Percentiles rank a stretch among this genome's conserved stretches.
These are phyloP conservation scores for Prolemur simus DNA, from an alignment of 2,113 vertebrate species.

Conservation along the genomic window DNA sequence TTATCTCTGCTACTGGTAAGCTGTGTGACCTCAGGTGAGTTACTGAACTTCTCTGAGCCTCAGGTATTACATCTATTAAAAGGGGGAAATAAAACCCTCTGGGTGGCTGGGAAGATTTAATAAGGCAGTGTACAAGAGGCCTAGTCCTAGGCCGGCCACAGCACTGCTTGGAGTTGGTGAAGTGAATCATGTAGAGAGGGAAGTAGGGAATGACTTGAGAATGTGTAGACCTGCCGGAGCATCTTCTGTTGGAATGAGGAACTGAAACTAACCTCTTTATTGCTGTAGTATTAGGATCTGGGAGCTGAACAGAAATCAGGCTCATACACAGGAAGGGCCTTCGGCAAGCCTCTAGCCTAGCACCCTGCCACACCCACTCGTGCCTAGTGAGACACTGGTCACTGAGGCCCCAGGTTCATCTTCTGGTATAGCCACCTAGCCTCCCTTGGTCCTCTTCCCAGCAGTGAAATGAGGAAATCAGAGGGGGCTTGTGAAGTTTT, in stretches of 20 bases:
- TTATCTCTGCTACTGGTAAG: background rate
- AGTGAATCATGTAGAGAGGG: rapidly evolving
- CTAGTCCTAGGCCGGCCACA: background rate
- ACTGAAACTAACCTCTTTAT: background rate
- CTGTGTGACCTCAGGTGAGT: background rate
- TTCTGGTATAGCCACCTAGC: background rate
- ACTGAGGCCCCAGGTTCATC: background rate
- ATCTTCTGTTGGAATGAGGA: background rate
- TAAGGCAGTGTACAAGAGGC: background rate
- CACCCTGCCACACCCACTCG: rapidly evolving
- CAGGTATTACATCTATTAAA: background rate
- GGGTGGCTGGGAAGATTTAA: background rate
- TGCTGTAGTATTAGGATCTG: background rate
- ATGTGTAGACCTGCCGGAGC: background rate
- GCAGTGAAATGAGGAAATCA: background rate
- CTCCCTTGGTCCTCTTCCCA: background rate
- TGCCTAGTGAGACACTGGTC: background rate
- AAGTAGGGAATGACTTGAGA: background rate
- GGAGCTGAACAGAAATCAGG: background rate
- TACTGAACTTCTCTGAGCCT: background rate
- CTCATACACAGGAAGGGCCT: background rate
- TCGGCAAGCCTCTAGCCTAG: background rate
- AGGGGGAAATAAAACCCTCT: background rate
- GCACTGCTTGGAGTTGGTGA: background rate
- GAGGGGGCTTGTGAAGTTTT: background rate